These are phyloP conservation scores for Cerceris ruficornis DNA, from an alignment of 2,888 invertebrate species.

Conservation along the genomic window DNA sequence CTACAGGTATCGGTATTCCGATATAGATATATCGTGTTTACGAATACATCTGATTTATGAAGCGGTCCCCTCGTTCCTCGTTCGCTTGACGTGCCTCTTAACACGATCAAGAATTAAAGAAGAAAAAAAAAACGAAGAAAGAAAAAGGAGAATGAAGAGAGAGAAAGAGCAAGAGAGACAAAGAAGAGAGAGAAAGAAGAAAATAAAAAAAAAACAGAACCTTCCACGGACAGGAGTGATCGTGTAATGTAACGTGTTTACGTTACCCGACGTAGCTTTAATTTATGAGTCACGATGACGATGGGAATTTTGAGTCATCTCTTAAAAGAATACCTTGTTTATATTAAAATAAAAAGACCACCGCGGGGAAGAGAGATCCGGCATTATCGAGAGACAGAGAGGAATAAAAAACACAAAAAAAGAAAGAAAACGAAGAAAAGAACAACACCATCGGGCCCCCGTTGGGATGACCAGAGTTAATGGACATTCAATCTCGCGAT, in stretches of 20 bases:
- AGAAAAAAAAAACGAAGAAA: background rate
- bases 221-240: background rate
- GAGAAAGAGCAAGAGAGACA: background rate
- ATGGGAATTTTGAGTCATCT: slow-evolving; percentile 11
- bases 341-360: slow-evolving; percentile 5
- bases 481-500: slow-evolving; percentile 54
- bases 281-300: slow-evolving; percentile 47
- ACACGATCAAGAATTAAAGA: background rate
- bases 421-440: slow-evolving; percentile 9
- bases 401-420: background rate
- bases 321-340: slow-evolving; percentile 38
- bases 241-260: slow-evolving; percentile 22
- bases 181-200: background rate
- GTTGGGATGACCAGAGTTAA: slow-evolving; percentile 21
- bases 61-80: background rate
- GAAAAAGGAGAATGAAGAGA: background rate
- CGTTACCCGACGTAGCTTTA: slow-evolving; percentile 16
- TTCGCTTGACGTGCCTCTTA: background rate
- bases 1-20: background rate
- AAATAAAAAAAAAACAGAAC: background rate
- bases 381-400: background rate
- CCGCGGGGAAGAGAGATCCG: background rate
- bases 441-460: no score
- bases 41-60: background rate
- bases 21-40: background rate